A percentile compares a stretch with the other conserved stretches of the same genome.
These are phyloP conservation scores for Umimayanthus kanabou DNA, from an alignment of 92 coral and sea anemone genomes.

Conservation along the genomic window DNA sequence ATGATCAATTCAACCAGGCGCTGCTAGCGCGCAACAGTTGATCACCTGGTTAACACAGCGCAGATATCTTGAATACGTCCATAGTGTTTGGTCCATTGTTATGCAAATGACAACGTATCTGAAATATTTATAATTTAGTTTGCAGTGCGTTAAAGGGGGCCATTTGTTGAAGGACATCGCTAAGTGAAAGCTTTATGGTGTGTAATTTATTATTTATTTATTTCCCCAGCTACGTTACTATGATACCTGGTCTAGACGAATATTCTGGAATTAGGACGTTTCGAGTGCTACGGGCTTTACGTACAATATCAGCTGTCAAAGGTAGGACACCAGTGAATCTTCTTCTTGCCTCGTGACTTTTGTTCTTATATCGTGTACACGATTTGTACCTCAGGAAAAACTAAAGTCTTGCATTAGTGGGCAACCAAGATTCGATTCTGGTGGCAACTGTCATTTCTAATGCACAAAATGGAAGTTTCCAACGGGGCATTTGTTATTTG, in stretches of 20 bases:
- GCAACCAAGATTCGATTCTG: no score
- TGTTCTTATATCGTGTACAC: no score
- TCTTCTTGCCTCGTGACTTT: no score
- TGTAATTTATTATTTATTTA: constrained; percentile 14
- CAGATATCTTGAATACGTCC: background rate
- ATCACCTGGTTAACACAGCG: background rate
- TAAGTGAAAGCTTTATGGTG: background rate
- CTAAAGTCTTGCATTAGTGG: no score
- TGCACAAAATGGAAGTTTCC: no score
- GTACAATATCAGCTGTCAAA: constrained; percentile 99
- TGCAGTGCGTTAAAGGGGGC: background rate
- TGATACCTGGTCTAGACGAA: constrained; percentile 94
- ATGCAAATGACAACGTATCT: background rate
- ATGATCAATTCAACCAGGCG: no score
- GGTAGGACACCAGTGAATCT: constrained; percentile 48
- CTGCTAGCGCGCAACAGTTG: no score
- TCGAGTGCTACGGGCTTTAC: constrained; percentile 95
- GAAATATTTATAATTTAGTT: background rate
- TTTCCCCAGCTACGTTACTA: constrained; percentile 82
- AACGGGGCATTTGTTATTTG: no score
- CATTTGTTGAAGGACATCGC: constrained; percentile 13
- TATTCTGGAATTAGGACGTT: constrained; percentile 97
- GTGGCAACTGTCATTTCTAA: no score
- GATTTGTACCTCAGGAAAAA: no score
- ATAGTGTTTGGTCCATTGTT: no score